Evolutionary conservation across 2,888 invertebrate genomes (phyloP), one percentile per base, ranked within the genome.

Genomic region (Apodemia duryi): DNA sequence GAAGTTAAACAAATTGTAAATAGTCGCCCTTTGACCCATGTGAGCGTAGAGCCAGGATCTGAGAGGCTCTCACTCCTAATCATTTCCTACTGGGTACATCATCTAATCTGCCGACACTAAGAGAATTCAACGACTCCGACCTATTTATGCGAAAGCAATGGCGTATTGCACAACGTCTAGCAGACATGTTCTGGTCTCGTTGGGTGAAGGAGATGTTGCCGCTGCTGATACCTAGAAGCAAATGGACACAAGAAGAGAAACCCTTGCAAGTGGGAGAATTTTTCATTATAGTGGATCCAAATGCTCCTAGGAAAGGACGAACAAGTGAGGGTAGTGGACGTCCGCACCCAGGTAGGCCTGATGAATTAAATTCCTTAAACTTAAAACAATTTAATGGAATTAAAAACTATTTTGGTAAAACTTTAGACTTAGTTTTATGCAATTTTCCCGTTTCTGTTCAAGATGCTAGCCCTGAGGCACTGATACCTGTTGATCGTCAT

Each of bases 31-130:
- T 62, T 79, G 5, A 73, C 69, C 1, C 72, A 75, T 66, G 75
- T 77, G 0, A 72, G 75, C 0, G 68, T 71, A 9, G 73, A 76
- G 9, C 69, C 68, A 2, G 61, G 65, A 5, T 69, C 70, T 43
- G 32, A 52, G 75, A 75, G 62, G 35, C 71, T 0, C 63, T 77
- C 13, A 76, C 77, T 1, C 71, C 69, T 0, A 73, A 72, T 61
- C 70, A 72, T 51, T 71, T 72, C 49, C 60, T 72, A 1, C 35
- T 71, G 6, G 52, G n/a, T 52, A 5, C 52, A 9, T 28, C 21
- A 9, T 2, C 28, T 21, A 52, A 52, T 7, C 9, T 52, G 21
- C 52, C 52, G n/a, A 52, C 7, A n/a, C 21, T 21, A 21, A 2
- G 74, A 73, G 57, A n/a, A 38, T 43, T 43, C 21, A 32, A 63